Evolutionary conservation across 1,140 invertebrate species (phyloP).

Genomic region (Leptopilina clavipes): DNA sequence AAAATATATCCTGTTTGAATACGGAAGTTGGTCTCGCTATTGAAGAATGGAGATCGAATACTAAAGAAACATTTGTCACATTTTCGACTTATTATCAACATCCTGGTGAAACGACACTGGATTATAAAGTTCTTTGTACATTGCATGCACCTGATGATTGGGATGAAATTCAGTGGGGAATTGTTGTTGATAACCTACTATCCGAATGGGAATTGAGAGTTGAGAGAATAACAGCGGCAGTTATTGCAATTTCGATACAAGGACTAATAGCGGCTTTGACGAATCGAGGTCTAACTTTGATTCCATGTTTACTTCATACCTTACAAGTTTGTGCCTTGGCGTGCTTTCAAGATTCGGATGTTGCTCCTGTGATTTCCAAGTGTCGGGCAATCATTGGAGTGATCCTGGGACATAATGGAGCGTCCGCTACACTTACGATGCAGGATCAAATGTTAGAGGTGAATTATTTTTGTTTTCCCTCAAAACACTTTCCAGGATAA

Average conservation of each 20-base stretch:
- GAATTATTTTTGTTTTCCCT: conserved; percentile 40
- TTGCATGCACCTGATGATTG: conserved; percentile 66
- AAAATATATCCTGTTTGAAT: conserved; percentile 60
- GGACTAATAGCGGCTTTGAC: conserved; percentile 67
- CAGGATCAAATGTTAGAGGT: conserved; percentile 74
- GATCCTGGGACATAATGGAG: conserved; percentile 66
- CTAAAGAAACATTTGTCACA: conserved; percentile 56
- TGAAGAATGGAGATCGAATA: conserved; percentile 75
- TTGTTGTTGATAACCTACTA: conserved; percentile 67
- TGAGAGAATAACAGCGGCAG: conserved; percentile 72
- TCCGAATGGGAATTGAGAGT: conserved; percentile 62
- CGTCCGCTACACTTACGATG: conserved; percentile 63
- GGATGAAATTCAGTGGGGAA: conserved; percentile 69
- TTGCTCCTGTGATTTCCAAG: conserved; percentile 69
- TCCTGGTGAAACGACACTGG: conserved; percentile 61
- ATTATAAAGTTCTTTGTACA: conserved; percentile 68
- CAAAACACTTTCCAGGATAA: too few relatives aligned
- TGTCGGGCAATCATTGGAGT: conserved; percentile 71
- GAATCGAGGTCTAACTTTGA: conserved; percentile 64
- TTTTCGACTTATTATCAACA: conserved; percentile 59
- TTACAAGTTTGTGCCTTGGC: conserved; percentile 73
- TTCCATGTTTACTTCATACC: conserved; percentile 74
- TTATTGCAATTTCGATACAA: conserved; percentile 67
- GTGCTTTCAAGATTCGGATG: conserved; percentile 71
- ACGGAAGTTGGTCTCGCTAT: conserved; percentile 71